Base-by-base conservation (phyloP, 2,888 invertebrate genomes). In the Alcis repandata region DNA sequence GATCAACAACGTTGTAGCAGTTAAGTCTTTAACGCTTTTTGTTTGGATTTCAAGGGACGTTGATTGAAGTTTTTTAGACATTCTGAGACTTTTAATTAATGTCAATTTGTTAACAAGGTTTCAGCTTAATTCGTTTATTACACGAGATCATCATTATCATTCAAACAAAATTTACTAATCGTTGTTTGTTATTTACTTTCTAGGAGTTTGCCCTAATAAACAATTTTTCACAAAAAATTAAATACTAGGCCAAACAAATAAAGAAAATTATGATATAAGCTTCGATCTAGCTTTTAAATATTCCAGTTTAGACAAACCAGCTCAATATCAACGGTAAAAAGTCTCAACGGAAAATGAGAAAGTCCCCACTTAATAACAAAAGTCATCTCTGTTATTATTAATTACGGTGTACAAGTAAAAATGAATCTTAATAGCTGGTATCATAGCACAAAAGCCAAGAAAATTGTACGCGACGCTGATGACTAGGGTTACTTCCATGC, bases 401-500 rank as follows among this genome's bases (percentile, higher is more conserved):
- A 73, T 72, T 70, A 67, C 71, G 63, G 59, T 56, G 69, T 69
- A 73, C 79, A 83, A 83, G 78, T 83, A 84, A 86, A 87, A 86
- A 82, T 82, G 78, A 82, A 77, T 84, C 80, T 80, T 86, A 85
- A 87, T 85, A 79, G 81, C 79, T 74, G 79, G 86, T 84, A 83
- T 86, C 83, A 83, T 76, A 79, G 80, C 78, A 80, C 75, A 82
- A 81, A 83, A 79, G 78, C 74, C 74, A 72, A 69, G 70, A 77
- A 78, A 78, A 80, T 79, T 67, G 74, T 75, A 78, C 78, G 70
- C 77, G 84, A 84, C 81, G 78, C 80, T 72, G 75, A 75, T 79
- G 11, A 13, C 15, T 48, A 64, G 59, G 64, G 64, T 56, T 64
- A 54, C 36, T 53, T 20, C 46, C 4, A 13, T 49, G 40, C 19